These are phyloP conservation scores for Micropoecilia bifurca DNA, from an alignment of 2,797 vertebrate species.

Conservation along the genomic window DNA sequence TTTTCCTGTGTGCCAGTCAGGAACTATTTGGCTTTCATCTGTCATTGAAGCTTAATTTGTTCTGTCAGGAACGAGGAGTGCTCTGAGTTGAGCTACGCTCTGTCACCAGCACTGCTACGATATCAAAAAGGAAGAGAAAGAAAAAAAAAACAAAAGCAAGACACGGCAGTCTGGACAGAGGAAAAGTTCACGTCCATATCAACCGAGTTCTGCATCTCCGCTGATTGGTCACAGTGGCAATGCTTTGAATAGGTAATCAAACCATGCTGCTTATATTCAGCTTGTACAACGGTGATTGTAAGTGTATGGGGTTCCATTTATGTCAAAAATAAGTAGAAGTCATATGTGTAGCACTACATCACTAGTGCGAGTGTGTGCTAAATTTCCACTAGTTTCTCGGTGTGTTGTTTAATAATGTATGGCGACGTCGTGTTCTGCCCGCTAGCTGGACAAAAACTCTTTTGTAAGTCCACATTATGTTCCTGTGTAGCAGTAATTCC, in stretches of 20 bases:
- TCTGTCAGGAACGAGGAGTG: slow-evolving; percentile 52
- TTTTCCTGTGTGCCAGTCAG: slow-evolving; percentile 36
- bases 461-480: background rate
- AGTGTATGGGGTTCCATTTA: background rate
- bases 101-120: slow-evolving; percentile 12
- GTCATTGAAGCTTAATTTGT: slow-evolving; percentile 61
- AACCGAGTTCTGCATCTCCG: slow-evolving; percentile 9
- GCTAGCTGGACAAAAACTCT: slow-evolving; percentile 26
- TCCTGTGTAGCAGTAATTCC: background rate
- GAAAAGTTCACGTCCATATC: slow-evolving; percentile 15
- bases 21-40: slow-evolving; percentile 60
- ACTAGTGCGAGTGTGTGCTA: slow-evolving; percentile 16
- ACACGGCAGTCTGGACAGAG: slow-evolving; percentile 14
- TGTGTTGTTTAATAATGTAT: slow-evolving; percentile 53
- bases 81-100: slow-evolving; percentile 12
- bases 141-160: slow-evolving; percentile 4
- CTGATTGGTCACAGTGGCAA: slow-evolving; percentile 39
- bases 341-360: too few relatives aligned
- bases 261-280: slow-evolving; percentile 19
- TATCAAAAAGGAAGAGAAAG: slow-evolving; percentile 27
- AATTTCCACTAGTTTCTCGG: slow-evolving; percentile 20
- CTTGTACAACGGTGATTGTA: slow-evolving; percentile 14
- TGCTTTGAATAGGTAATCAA: slow-evolving; percentile 60
- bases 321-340: too few relatives aligned
- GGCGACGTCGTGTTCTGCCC: slow-evolving; percentile 10